phyloP scores from a whole-genome alignment of 2,797 vertebrate species.

The Heterohyrax brucei region DNA sequence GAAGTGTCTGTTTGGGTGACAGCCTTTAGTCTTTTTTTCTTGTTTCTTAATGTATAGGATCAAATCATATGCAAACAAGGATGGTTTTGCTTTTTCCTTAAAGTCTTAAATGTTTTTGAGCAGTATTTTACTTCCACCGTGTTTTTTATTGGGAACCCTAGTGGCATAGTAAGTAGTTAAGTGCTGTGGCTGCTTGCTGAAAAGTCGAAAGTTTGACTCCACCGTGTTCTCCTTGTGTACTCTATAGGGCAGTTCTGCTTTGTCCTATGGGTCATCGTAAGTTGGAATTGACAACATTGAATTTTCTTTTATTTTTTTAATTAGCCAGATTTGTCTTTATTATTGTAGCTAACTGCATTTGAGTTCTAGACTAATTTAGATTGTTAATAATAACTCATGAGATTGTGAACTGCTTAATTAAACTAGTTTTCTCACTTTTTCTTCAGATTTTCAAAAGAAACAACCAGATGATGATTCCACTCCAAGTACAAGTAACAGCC shows the following conservation, averaged over 20 bases:
- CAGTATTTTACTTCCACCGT: not conserved
- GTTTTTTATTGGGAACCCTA: not conserved
- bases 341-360: not conserved
- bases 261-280: too few relatives aligned
- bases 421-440: slow-evolving; percentile 80
- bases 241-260: too few relatives aligned
- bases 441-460: slow-evolving; percentile 97
- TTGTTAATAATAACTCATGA: slow-evolving; percentile 60
- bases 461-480: slow-evolving; percentile 95
- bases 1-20: too few relatives aligned
- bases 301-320: not conserved
- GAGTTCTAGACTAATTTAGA: slow-evolving; percentile 43
- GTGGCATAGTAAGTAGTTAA: too few relatives aligned
- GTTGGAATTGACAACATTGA: too few relatives aligned
- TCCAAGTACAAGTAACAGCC: slow-evolving; percentile 96
- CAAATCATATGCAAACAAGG: too few relatives aligned
- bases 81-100: too few relatives aligned
- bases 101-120: not conserved
- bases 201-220: too few relatives aligned
- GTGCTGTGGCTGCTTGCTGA: too few relatives aligned
- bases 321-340: slow-evolving; percentile 47
- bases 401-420: slow-evolving; percentile 1
- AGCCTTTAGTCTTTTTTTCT: too few relatives aligned
- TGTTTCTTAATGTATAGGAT: too few relatives aligned
- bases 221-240: too few relatives aligned